Base-by-base conservation (phyloP, 1,140 invertebrate genomes). In the Drosophila simulans region DNA sequence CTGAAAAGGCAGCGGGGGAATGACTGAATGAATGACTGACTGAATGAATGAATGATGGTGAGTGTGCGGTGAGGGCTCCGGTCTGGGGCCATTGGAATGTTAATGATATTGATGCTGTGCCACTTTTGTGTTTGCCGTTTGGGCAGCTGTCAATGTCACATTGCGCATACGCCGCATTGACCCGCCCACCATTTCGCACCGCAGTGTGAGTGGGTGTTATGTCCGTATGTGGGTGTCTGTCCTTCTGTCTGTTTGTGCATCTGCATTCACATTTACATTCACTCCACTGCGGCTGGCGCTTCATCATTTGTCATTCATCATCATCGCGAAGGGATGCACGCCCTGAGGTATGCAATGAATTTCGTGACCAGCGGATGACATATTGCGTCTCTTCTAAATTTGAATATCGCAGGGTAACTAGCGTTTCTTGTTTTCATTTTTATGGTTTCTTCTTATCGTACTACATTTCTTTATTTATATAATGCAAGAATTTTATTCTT, bases 111-210 rank as follows among this genome's bases (percentile, higher is more conserved):
- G 64, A 40, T 62, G 57, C 72, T 69, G 58, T 74, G 68, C 37
- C 55, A 70, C 64, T 70, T 73, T 53, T 59, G 62, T 75, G 34
- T 70, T 58, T 80, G 76, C 65, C 46, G 60, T 56, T 70, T 49
- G 52, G 68, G 52, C 52, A 70, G 46, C 80, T 86, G 80, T 80
- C 80, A 83, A 80, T 83, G 81, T 64, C 65, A 82, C 80, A 83
- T 80, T 83, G 71, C 71, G 80, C 71, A 84, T 84, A 83, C 80
- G 80, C 76, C 80, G 71, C 80, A 60, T 83, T 57, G 75, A 42
- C 71, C 63, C 45, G n/a, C 76, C 73, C 57, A 74, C 77, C 75
- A 11, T 54, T 10, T 53, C 17, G 25, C 37, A 34, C 0, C 37
- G 11, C 12, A 42, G 15, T 63, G 34, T 35, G 5, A 12, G 22